These are phyloP conservation scores for Ormyrus rosae DNA, from an alignment of 2,888 invertebrate genomes.

Conservation along the genomic window DNA sequence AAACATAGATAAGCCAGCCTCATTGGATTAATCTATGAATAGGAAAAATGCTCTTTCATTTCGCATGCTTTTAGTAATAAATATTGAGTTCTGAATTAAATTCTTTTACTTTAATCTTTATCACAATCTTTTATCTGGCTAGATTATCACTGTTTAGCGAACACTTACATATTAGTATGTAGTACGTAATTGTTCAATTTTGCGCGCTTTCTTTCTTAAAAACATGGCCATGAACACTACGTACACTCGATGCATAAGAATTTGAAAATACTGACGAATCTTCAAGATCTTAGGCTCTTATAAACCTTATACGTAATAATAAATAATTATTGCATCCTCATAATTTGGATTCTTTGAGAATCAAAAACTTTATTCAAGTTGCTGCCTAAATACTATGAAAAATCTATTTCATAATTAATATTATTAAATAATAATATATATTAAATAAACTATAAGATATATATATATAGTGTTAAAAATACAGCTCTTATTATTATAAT, in stretches of 20 bases:
- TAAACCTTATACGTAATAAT: constrained; percentile 45
- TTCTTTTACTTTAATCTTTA: constrained; percentile 44
- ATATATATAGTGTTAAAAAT: constrained; percentile 34
- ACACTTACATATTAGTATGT: constrained; percentile 39
- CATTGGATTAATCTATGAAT: constrained; percentile 35
- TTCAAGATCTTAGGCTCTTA: constrained; percentile 53
- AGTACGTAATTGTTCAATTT: constrained; percentile 48
- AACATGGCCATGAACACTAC: constrained; percentile 40
- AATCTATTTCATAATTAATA: constrained; percentile 48
- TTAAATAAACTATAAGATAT: constrained; percentile 28
- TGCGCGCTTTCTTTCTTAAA: constrained; percentile 43
- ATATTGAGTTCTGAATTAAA: constrained; percentile 24
- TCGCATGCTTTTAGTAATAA: constrained; percentile 23
- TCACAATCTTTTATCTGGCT: constrained; percentile 56
- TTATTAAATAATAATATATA: constrained; percentile 16
- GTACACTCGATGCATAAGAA: constrained; percentile 42
- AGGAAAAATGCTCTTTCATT: constrained; percentile 34
- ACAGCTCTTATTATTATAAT: constrained; percentile 40
- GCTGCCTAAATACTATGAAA: constrained; percentile 46
- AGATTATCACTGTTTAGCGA: constrained; percentile 58
- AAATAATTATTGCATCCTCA: constrained; percentile 54
- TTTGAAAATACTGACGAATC: constrained; percentile 55
- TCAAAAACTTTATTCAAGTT: constrained; percentile 42
- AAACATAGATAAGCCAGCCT: constrained; percentile 59
- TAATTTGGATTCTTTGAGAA: constrained; percentile 51